Evolutionary conservation across 1,140 invertebrate species (phyloP).

Genomic region (Meloidogyne chitwoodi): DNA sequence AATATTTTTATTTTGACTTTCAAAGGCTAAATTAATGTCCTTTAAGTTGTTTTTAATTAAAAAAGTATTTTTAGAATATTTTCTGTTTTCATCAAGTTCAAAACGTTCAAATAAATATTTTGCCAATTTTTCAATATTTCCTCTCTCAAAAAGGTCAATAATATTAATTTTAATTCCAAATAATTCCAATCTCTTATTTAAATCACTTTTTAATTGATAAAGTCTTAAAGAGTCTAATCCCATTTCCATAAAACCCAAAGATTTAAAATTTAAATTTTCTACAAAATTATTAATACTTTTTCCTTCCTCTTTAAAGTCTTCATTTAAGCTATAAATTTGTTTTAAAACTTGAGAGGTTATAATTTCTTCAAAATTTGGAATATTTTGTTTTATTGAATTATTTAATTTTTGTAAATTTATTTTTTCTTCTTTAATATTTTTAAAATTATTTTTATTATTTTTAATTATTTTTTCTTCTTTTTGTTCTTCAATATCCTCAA

Average conservation of each 20-base stretch:
- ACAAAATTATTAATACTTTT: too few relatives aligned
- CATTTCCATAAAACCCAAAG: conserved; percentile 1
- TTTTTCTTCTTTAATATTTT: not conserved
- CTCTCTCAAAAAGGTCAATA: not conserved
- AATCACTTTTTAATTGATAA: not conserved
- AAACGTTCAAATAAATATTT: not conserved
- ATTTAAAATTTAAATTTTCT: not conserved
- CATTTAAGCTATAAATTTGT: not conserved
- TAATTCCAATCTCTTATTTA: not conserved
- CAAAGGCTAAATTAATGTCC: not conserved
- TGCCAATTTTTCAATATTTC: not conserved
- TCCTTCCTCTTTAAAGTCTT: not conserved
- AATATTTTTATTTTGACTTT: not conserved
- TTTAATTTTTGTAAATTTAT: too few relatives aligned
- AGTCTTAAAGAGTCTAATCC: not conserved
- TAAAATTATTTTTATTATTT: not conserved
- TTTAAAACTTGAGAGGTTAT: too few relatives aligned
- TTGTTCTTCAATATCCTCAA: not conserved
- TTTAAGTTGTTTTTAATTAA: not conserved
- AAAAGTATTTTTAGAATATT: not conserved
- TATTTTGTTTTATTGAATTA: not conserved
- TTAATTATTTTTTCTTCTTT: not conserved
- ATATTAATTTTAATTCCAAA: not conserved
- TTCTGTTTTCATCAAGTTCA: not conserved
- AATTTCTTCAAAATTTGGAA: not conserved